A percentile compares a stretch with the other conserved stretches of the same genome.
phyloP scores from a whole-genome alignment of 2,113 vertebrate genomes.

The Lates calcarifer region DNA sequence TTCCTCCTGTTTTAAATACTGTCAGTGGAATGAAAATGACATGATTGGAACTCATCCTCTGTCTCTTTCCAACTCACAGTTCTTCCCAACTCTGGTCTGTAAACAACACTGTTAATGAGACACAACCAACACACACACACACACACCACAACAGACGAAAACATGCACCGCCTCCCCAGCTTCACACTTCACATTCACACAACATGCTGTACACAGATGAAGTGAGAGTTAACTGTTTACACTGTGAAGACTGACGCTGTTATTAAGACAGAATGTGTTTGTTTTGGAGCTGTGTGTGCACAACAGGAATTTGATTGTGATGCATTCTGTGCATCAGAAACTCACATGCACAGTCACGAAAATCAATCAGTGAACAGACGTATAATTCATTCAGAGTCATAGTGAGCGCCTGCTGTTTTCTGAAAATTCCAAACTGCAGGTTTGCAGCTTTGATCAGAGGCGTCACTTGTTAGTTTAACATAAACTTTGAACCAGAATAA shows the following conservation, averaged over 20 bases:
- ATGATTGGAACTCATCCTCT: constrained; percentile 58
- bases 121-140: constrained; percentile 31
- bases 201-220: constrained; percentile 40
- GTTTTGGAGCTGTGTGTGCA: constrained; percentile 32
- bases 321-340: background rate
- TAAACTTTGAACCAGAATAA: background rate
- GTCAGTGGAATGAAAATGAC: constrained; percentile 57
- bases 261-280: constrained; percentile 53
- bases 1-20: constrained; percentile 20
- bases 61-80: constrained; percentile 46
- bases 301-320: constrained; percentile 41
- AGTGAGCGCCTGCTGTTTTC: constrained; percentile 10
- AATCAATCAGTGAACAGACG: background rate
- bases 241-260: constrained; percentile 61
- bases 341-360: background rate
- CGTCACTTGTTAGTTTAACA: constrained; percentile 4
- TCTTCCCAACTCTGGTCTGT: constrained; percentile 45
- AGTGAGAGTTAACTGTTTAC: constrained; percentile 58
- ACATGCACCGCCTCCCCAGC: background rate
- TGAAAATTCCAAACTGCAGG: constrained; percentile 12
- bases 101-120: constrained; percentile 74
- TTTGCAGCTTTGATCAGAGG: constrained; percentile 34
- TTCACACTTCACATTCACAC: constrained; percentile 3
- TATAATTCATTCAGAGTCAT: constrained; percentile 9
- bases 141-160: background rate